Conservation (phyloP, 2,888 invertebrate species). For the Syritta pipiens region DNA sequence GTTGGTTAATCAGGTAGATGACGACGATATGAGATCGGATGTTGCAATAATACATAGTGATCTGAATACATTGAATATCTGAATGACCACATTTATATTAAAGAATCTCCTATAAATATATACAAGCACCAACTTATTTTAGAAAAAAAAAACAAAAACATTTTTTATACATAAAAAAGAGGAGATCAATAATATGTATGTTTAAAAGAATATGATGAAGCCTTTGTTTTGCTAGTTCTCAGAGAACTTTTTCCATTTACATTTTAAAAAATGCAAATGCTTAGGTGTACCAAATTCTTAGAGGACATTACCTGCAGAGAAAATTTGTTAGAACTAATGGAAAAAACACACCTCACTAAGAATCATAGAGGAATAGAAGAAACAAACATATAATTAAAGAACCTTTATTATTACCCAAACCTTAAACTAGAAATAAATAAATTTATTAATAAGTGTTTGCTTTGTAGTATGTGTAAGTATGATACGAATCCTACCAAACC, state of each 20-base stretch:
- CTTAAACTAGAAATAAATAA: too few relatives aligned
- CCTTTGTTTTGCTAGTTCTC: not conserved
- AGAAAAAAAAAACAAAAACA: constrained; percentile 11
- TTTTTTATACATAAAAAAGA: constrained; percentile 3
- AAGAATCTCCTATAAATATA: constrained; percentile 47
- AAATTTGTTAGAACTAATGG: constrained; percentile 1
- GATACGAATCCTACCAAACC: too few relatives aligned
- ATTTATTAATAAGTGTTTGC: too few relatives aligned
- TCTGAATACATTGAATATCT: constrained; percentile 34
- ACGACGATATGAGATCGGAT: constrained; percentile 12
- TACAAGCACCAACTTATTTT: constrained; percentile 54
- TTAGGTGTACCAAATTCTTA: not conserved
- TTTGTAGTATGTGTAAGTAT: too few relatives aligned
- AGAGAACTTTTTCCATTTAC: not conserved
- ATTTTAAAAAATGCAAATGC: not conserved
- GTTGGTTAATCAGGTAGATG: constrained; percentile 1
- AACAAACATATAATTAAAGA: not conserved
- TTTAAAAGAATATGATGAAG: not conserved
- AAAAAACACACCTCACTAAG: not conserved
- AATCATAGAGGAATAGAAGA: constrained; percentile 10
- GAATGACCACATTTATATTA: constrained; percentile 49
- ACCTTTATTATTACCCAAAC: too few relatives aligned
- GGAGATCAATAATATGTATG: not conserved
- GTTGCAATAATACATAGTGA: constrained; percentile 58
- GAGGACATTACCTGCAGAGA: constrained; percentile 1